Conservation (phyloP, 2,888 invertebrate species). For the Pyralis farinalis region DNA sequence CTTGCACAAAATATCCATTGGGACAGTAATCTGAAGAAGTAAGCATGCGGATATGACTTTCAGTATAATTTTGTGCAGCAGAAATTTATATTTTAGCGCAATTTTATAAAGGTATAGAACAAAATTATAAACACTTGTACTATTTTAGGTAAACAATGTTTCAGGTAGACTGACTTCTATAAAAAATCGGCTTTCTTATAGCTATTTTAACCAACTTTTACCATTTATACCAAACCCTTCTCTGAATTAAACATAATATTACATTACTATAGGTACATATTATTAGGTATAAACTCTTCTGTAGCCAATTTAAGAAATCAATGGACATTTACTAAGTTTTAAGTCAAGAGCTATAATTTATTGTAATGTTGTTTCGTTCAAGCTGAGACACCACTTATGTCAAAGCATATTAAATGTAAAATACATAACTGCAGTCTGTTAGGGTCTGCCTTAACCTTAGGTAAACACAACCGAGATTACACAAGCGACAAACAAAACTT, state of each 20-base stretch:
- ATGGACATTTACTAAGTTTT: no score
- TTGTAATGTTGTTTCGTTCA: no score
- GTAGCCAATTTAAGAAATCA: no score
- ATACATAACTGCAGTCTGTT: no score
- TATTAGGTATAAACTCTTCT: constrained; percentile 3
- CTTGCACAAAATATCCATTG: constrained; percentile 52
- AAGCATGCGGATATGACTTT: constrained; percentile 28
- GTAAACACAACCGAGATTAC: no score
- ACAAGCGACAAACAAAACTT: no score
- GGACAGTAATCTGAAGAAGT: constrained; percentile 28
- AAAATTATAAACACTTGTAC: constrained; percentile 39
- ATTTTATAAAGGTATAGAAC: constrained; percentile 11
- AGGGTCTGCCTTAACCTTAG: no score
- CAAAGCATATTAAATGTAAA: no score
- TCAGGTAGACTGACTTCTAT: not conserved
- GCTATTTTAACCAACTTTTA: constrained; percentile 1
- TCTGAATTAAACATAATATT: constrained; percentile 4
- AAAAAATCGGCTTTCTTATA: not conserved
- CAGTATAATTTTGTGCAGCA: constrained; percentile 44
- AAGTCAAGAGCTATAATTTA: no score
- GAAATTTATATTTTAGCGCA: constrained; percentile 16
- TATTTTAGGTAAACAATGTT: constrained; percentile 43
- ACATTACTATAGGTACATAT: constrained; percentile 2
- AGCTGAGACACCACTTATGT: no score
- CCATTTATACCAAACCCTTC: constrained; percentile 1